Percentiles rank a stretch among this genome's conserved stretches.
phyloP scores from a whole-genome alignment of 1,140 invertebrate genomes.

The Cepaea nemoralis region DNA sequence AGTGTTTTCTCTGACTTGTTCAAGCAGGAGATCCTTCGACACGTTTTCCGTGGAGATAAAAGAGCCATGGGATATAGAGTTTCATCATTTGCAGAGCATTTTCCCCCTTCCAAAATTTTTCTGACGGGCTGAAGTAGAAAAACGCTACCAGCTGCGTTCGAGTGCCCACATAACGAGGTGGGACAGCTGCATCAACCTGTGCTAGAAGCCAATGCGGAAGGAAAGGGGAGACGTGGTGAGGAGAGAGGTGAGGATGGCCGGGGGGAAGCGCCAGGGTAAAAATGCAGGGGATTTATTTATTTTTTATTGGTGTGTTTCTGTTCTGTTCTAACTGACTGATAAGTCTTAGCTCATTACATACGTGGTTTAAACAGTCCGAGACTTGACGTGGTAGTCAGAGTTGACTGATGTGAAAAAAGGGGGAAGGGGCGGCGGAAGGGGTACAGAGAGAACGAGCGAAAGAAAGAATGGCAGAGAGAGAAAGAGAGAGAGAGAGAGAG shows the following conservation, averaged over 20 bases:
- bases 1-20: neutral
- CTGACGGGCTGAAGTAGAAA: neutral
- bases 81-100: neutral
- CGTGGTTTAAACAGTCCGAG: neutral
- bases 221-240: neutral
- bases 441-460: too few species aligned
- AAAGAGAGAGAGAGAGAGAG: slow-evolving; percentile 14
- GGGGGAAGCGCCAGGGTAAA: too few species aligned
- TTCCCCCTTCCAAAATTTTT: neutral
- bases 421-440: too few species aligned
- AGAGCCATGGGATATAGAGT: neutral
- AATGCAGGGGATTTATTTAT: neutral
- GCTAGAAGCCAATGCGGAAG: neutral
- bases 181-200: neutral
- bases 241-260: too few species aligned
- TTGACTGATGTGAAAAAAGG: too few species aligned
- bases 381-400: too few species aligned
- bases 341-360: neutral
- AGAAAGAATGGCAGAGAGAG: neutral
- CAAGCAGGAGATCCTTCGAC: neutral
- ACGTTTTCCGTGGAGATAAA: slow-evolving; percentile 7
- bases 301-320: neutral
- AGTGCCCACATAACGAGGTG: slow-evolving; percentile 8
- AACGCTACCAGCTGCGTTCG: neutral
- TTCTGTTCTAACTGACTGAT: neutral